A percentile compares a stretch with the other conserved stretches of the same genome.
These are phyloP conservation scores for Xyliphius kryptos DNA, from an alignment of 2,113 vertebrate species.

Conservation along the genomic window DNA sequence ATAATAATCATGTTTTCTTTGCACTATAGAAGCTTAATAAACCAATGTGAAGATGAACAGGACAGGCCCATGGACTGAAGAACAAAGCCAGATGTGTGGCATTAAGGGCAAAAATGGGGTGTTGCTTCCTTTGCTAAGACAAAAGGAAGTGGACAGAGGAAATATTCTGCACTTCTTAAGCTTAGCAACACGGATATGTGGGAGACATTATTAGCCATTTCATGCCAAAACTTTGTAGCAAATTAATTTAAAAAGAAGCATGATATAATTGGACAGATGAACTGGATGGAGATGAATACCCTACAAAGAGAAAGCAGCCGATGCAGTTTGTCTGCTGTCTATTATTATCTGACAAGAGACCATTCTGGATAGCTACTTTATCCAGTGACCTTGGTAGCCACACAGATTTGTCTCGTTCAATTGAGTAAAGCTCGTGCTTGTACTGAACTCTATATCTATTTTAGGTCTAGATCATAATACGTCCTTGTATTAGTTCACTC, in stretches of 20 bases:
- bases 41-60: too few relatives aligned
- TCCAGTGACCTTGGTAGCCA: slow-evolving; percentile 27
- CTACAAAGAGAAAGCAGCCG: too few relatives aligned
- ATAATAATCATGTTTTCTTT: neutral
- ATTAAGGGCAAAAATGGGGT: slow-evolving; percentile 20
- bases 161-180: slow-evolving; percentile 38
- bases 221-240: slow-evolving; percentile 28
- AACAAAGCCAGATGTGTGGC: slow-evolving; percentile 5
- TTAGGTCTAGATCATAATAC: slow-evolving; percentile 20
- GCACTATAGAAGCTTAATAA: slow-evolving; percentile 10
- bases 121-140: slow-evolving; percentile 25
- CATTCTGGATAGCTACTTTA: slow-evolving; percentile 19
- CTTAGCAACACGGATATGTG: slow-evolving; percentile 32
- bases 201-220: slow-evolving; percentile 27
- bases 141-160: slow-evolving; percentile 37
- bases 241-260: slow-evolving; percentile 2
- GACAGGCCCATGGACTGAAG: slow-evolving; percentile 17
- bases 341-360: slow-evolving; percentile 24
- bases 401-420: slow-evolving; percentile 28
- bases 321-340: slow-evolving; percentile 21
- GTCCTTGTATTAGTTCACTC: slow-evolving; percentile 12
- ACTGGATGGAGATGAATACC: slow-evolving; percentile 10
- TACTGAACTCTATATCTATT: slow-evolving; percentile 10
- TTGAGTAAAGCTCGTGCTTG: slow-evolving; percentile 27
- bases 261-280: slow-evolving; percentile 30